Percentiles rank a stretch among this genome's conserved stretches.
These are phyloP conservation scores for Penaeus vannamei DNA, from an alignment of 1,140 invertebrate species.

Conservation along the genomic window DNA sequence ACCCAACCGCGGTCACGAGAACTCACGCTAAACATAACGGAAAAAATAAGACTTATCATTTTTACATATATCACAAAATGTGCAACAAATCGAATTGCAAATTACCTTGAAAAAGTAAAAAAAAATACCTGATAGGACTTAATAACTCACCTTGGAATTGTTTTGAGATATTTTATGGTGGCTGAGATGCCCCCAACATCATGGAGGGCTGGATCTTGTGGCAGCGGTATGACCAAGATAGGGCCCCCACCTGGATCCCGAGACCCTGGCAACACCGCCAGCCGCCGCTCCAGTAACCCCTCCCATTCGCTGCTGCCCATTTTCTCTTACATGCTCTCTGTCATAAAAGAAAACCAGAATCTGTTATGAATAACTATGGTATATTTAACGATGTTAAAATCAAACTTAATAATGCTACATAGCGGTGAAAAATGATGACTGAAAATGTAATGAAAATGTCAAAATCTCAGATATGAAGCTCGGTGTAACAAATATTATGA, in stretches of 20 bases:
- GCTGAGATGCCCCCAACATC: constrained; percentile 67
- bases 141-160: constrained; percentile 64
- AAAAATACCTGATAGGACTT: too few relatives aligned
- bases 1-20: constrained; percentile 76
- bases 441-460: too few relatives aligned
- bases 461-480: too few relatives aligned
- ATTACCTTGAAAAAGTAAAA: too few relatives aligned
- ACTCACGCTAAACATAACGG: constrained; percentile 73
- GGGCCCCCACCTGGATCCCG: constrained; percentile 78
- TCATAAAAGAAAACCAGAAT: constrained; percentile 13
- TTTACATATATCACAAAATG: too few relatives aligned
- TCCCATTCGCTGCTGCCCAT: constrained; percentile 71
- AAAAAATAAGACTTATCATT: not conserved
- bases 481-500: too few relatives aligned
- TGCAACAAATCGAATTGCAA: too few relatives aligned
- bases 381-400: not conserved
- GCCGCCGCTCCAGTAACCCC: constrained; percentile 74
- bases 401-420: too few relatives aligned
- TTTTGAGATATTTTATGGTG: constrained; percentile 68
- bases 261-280: constrained; percentile 76
- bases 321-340: constrained; percentile 56
- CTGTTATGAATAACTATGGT: not conserved
- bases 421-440: too few relatives aligned
- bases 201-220: constrained; percentile 70
- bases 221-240: constrained; percentile 78